A percentile compares a stretch with the other conserved stretches of the same genome.
These are phyloP conservation scores for Sinotaia quadrata DNA, from an alignment of 2,888 invertebrate genomes.

Conservation along the genomic window DNA sequence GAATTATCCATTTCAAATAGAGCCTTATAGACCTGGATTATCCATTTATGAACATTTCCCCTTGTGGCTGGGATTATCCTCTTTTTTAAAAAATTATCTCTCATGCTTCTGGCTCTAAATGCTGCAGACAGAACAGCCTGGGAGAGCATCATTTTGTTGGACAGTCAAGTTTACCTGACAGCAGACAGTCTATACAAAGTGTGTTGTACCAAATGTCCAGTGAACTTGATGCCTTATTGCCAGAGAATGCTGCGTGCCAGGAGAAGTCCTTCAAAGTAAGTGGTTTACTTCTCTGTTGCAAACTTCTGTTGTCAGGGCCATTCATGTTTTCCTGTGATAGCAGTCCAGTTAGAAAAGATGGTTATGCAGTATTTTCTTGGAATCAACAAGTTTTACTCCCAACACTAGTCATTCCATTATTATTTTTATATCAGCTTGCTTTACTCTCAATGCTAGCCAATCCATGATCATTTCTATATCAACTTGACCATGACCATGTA, in stretches of 20 bases:
- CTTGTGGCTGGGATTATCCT: no score
- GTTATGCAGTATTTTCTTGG: no score
- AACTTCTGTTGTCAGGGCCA: not conserved
- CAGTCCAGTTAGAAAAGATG: not conserved
- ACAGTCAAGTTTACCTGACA: slow-evolving; percentile 11
- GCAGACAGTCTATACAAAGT: slow-evolving; percentile 20
- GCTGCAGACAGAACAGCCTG: slow-evolving; percentile 31
- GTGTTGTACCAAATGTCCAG: slow-evolving; percentile 33
- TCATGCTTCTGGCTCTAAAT: not conserved
- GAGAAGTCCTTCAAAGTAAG: slow-evolving; percentile 39
- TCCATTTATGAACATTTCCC: no score
- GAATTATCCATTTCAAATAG: no score
- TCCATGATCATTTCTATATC: no score
- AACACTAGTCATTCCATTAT: no score
- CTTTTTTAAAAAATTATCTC: no score
- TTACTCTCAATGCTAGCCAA: no score
- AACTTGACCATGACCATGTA: no score
- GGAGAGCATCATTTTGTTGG: slow-evolving; percentile 39
- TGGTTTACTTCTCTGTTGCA: not conserved
- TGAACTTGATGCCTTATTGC: slow-evolving; percentile 38
- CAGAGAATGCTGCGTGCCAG: slow-evolving; percentile 31
- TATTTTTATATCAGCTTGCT: no score
- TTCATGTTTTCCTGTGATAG: not conserved
- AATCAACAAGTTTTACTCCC: no score
- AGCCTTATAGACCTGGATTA: no score